These are phyloP conservation scores for Passer domesticus DNA, from an alignment of 2,113 vertebrate species.

Conservation along the genomic window DNA sequence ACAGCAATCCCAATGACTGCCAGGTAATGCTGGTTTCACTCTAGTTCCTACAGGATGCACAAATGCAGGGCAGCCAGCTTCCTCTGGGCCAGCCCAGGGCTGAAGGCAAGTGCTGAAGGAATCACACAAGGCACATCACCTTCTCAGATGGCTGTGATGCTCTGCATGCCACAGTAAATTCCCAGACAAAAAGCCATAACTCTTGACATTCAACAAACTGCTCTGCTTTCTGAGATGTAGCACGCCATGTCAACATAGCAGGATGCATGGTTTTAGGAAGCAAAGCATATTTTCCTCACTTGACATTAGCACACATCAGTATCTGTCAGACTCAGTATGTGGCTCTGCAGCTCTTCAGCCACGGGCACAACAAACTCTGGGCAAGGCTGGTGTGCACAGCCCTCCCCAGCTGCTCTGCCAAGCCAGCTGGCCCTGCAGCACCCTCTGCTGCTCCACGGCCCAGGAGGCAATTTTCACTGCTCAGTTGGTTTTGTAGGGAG, in stretches of 20 bases:
- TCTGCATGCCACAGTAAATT: neutral
- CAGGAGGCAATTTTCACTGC: neutral
- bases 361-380: rapidly evolving
- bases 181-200: neutral
- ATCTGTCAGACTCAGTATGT: neutral
- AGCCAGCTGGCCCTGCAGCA: constrained; percentile 25
- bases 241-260: neutral
- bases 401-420: neutral
- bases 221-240: neutral
- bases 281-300: neutral
- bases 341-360: neutral
- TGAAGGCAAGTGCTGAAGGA: neutral
- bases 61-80: neutral
- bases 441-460: neutral
- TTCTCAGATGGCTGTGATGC: neutral
- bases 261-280: neutral
- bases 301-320: neutral
- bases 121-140: neutral
- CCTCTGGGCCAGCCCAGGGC: neutral
- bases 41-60: neutral
- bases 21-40: neutral
- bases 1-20: neutral
- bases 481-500: neutral
- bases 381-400: neutral
- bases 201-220: neutral